Evolutionary conservation across 2,888 invertebrate species (phyloP).

Genomic region (Yponomeuta cagnagella): DNA sequence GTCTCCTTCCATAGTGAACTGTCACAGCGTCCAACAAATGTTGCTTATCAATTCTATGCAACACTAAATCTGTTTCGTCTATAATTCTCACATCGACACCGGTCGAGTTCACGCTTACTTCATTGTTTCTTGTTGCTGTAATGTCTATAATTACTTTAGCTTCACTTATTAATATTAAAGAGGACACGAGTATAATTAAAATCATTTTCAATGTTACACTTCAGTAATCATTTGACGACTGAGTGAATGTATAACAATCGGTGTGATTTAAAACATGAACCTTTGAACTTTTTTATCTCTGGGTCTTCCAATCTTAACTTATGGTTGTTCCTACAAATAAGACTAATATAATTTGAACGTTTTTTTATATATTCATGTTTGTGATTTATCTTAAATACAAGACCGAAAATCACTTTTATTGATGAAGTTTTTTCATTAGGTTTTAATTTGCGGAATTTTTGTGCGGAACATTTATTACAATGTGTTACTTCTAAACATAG

Average conservation of each 20-base stretch:
- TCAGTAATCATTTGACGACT: background rate
- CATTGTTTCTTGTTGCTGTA: constrained; percentile 24
- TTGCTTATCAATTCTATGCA: constrained; percentile 36
- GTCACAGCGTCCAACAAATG: constrained; percentile 38
- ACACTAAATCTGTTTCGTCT: constrained; percentile 36
- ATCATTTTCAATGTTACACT: background rate
- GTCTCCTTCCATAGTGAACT: constrained; percentile 36
- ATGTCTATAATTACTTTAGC: constrained; percentile 42
- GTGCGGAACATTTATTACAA: too few species aligned
- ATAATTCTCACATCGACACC: constrained; percentile 40
- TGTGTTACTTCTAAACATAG: too few species aligned
- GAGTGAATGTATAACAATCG: background rate
- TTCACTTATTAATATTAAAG: constrained; percentile 18
- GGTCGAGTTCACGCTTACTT: constrained; percentile 32
- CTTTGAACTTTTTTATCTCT: background rate
- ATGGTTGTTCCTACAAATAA: background rate
- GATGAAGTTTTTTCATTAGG: too few species aligned
- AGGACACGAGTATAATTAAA: background rate
- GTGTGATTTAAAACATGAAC: background rate
- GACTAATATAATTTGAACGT: too few species aligned
- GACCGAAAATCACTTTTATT: too few species aligned
- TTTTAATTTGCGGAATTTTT: too few species aligned
- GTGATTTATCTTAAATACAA: too few species aligned
- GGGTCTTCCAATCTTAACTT: background rate
- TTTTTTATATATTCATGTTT: too few species aligned